Percentiles rank a stretch among this genome's conserved stretches.
phyloP scores from a whole-genome alignment of 2,113 vertebrate genomes.

The Dinomys branickii region DNA sequence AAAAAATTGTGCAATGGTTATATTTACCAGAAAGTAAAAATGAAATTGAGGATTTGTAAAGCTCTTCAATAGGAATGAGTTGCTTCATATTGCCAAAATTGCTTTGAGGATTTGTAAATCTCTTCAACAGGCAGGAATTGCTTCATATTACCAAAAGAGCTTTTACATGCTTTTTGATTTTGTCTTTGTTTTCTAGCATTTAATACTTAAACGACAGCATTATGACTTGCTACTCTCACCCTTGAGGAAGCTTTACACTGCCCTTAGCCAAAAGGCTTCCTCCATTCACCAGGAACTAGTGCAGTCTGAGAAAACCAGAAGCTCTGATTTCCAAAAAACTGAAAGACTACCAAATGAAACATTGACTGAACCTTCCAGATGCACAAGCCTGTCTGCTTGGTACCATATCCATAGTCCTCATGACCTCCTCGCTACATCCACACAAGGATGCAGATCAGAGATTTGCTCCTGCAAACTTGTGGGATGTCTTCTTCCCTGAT shows the following conservation, averaged over 20 bases:
- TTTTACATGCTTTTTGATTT: neutral
- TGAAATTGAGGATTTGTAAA: neutral
- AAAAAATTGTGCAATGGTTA: slow-evolving; percentile 3
- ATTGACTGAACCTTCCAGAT: neutral
- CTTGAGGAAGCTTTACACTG: neutral
- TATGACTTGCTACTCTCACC: neutral
- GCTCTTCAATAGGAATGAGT: neutral
- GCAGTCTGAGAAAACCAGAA: neutral
- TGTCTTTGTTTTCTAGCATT: neutral
- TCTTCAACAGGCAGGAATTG: neutral
- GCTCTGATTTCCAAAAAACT: neutral
- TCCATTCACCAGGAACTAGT: neutral
- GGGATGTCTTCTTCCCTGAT: neutral
- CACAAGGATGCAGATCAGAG: neutral
- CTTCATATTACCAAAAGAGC: neutral
- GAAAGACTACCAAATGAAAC: neutral
- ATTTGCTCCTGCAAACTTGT: neutral
- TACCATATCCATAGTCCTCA: neutral
- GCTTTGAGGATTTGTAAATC: neutral
- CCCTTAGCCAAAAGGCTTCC: neutral
- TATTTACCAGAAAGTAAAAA: slow-evolving; percentile 12
- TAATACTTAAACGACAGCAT: neutral
- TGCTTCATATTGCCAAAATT: neutral
- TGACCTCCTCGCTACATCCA: neutral
- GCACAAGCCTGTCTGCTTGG: neutral